Percentiles rank a stretch among this genome's conserved stretches.
These are phyloP conservation scores for Limnephilus auricula DNA, from an alignment of 2,888 invertebrate genomes.

Conservation along the genomic window DNA sequence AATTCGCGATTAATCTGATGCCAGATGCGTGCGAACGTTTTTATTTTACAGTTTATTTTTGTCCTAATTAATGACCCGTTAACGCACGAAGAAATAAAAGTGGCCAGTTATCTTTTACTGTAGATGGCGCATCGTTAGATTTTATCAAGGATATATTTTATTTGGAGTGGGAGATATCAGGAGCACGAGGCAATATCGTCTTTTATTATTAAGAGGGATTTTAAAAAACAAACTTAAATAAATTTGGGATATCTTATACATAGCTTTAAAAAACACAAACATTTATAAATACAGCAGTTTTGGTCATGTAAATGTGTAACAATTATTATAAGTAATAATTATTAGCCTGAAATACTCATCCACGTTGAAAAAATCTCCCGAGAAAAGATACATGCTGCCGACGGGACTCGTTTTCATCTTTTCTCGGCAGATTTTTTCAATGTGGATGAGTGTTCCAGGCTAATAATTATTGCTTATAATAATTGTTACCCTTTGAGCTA, in stretches of 20 bases:
- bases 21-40: conserved; percentile 53
- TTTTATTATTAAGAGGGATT: background rate
- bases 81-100: conserved; percentile 40
- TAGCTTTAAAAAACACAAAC: too few species aligned
- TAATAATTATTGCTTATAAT: too few species aligned
- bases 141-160: background rate
- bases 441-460: too few species aligned
- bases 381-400: too few species aligned
- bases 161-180: background rate
- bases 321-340: too few species aligned
- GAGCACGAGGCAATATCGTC: background rate
- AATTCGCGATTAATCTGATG: conserved; percentile 58
- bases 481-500: too few species aligned
- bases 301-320: too few species aligned
- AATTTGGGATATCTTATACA: background rate
- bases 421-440: too few species aligned
- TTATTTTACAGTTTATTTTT: conserved; percentile 46
- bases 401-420: too few species aligned
- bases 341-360: too few species aligned
- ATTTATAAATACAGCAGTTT: too few species aligned
- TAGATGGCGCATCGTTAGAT: background rate
- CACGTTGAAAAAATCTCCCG: too few species aligned
- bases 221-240: background rate
- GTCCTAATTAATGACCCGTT: conserved; percentile 32
- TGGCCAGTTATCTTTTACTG: conserved; percentile 19